Evolutionary conservation across 2,797 vertebrate species (phyloP).

Genomic region (Lutjanus campechanus): DNA sequence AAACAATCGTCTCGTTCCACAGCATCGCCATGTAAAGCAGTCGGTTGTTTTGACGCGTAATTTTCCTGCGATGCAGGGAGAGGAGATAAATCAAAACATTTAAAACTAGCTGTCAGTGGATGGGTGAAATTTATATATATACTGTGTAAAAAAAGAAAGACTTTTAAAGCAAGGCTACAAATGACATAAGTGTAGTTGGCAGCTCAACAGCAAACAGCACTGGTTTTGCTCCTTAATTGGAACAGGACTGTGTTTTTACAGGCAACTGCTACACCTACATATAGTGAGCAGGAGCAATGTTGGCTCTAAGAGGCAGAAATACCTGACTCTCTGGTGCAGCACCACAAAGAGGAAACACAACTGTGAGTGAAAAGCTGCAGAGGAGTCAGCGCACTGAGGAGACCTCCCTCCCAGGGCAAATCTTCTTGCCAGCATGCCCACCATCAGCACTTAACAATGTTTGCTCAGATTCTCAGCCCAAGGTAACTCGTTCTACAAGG

Average conservation of each 20-base stretch:
- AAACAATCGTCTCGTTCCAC: slow-evolving; percentile 53
- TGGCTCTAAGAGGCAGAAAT: slow-evolving; percentile 22
- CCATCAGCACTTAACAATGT: slow-evolving; percentile 59
- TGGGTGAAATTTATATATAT: slow-evolving; percentile 7
- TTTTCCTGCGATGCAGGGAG: slow-evolving; percentile 21
- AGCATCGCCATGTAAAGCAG: slow-evolving; percentile 13
- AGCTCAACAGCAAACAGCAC: slow-evolving; percentile 35
- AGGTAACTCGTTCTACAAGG: slow-evolving; percentile 58
- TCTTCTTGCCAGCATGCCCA: slow-evolving; percentile 43
- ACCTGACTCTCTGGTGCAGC: slow-evolving; percentile 27
- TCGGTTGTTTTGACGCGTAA: slow-evolving; percentile 27
- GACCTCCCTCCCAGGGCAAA: slow-evolving; percentile 32
- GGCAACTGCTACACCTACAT: slow-evolving; percentile 26
- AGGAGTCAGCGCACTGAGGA: slow-evolving; percentile 48
- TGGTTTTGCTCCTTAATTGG: slow-evolving; percentile 30
- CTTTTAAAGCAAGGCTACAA: slow-evolving; percentile 29
- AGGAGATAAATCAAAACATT: slow-evolving; percentile 40
- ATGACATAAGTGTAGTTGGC: slow-evolving; percentile 22
- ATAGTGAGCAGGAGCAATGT: slow-evolving; percentile 19
- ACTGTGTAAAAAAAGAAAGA: neutral
- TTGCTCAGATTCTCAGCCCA: slow-evolving; percentile 64
- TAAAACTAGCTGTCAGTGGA: slow-evolving; percentile 20
- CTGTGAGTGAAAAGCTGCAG: slow-evolving; percentile 23
- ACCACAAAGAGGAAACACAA: slow-evolving; percentile 12
- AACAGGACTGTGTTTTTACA: slow-evolving; percentile 29